These are phyloP conservation scores for Calliphora vicina DNA, from an alignment of 1,140 invertebrate genomes.

Conservation along the genomic window DNA sequence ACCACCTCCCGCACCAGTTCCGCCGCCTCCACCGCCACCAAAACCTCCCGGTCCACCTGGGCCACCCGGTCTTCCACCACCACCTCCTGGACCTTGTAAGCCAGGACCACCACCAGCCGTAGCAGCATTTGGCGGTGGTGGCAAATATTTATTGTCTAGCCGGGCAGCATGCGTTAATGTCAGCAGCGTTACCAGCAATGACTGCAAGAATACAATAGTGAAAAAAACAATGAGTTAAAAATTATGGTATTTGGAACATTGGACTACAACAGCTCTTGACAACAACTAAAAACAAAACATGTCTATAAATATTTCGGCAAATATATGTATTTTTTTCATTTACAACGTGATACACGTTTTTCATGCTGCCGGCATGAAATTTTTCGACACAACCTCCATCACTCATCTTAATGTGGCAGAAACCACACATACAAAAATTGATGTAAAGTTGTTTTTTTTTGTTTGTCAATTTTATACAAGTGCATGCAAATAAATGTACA, in stretches of 20 bases:
- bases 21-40: conserved; percentile 40
- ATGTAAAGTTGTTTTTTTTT: no score
- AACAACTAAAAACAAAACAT: not conserved
- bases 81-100: conserved; percentile 52
- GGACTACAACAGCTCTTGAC: not conserved
- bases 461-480: no score
- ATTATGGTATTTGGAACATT: not conserved
- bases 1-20: conserved; percentile 57
- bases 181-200: conserved; percentile 50
- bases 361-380: not conserved
- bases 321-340: not conserved
- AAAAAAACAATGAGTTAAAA: not conserved
- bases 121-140: conserved; percentile 59
- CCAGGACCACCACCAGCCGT: conserved; percentile 54
- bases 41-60: conserved; percentile 44
- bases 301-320: not conserved
- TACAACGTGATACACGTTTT: not conserved
- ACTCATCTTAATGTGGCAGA: not conserved
- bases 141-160: conserved; percentile 64
- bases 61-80: conserved; percentile 63
- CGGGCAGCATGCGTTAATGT: conserved; percentile 55
- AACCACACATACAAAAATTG: not conserved
- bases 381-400: not conserved
- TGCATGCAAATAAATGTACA: no score
- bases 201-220: conserved; percentile 47